These are phyloP conservation scores for Urophycis tenuis DNA, from an alignment of 2,797 vertebrate genomes.

Conservation along the genomic window DNA sequence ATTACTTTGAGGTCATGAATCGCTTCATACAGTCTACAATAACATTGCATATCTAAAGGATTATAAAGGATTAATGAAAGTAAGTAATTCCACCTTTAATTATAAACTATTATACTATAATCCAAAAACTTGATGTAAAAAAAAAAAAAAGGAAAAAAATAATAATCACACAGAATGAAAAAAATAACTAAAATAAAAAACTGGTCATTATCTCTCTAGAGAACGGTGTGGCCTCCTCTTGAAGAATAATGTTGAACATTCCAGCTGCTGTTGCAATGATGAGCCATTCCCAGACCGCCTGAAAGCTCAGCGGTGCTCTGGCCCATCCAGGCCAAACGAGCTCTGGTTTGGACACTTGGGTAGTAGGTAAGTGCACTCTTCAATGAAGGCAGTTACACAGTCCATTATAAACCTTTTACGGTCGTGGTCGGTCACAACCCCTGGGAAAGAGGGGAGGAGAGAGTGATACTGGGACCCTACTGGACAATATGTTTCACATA, in stretches of 20 bases:
- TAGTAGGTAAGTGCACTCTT: constrained; percentile 5
- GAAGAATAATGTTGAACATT: neutral
- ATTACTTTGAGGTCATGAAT: neutral
- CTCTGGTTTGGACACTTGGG: neutral
- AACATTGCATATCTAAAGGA: neutral
- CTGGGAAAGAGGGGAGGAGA: neutral
- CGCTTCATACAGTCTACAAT: neutral
- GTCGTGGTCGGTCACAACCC: constrained; percentile 1
- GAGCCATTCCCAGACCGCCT: neutral
- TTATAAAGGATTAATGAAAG: no score
- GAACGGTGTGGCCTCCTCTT: neutral
- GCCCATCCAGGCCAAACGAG: neutral
- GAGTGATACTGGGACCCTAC: neutral
- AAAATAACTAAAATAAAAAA: neutral
- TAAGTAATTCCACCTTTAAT: neutral
- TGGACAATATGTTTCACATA: constrained; percentile 1
- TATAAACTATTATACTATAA: neutral
- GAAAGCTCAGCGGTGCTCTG: neutral
- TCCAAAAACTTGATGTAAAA: neutral
- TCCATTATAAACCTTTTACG: constrained; percentile 6
- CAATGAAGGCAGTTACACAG: neutral
- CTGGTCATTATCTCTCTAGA: neutral
- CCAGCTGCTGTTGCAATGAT: neutral
- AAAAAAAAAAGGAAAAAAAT: neutral
- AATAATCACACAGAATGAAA: neutral